Evolutionary conservation across 2,888 invertebrate genomes (phyloP), one percentile per base, ranked within the genome.

Genomic region (Cabera pusaria): DNA sequence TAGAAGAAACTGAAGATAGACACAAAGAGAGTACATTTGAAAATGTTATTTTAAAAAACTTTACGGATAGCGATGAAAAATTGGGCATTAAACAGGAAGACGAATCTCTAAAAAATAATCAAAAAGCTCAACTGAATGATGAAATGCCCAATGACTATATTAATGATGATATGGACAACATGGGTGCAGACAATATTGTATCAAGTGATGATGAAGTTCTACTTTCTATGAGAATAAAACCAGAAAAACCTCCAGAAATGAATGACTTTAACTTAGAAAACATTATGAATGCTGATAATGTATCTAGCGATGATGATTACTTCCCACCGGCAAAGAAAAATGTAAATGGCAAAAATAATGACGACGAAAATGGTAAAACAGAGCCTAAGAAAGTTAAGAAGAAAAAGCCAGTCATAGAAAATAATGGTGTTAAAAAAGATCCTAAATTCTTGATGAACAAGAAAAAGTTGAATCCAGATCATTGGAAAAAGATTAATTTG

Each of bases 401-500:
- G 31, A 42, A 42, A n/a, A 42, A 35, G 9, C 18, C 41, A 2
- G 18, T 18, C 1, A 5, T 17, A 1, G 28, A 42, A 3, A 32
- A 31, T 4, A 31, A 35, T 8, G 41, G 41, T 1, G 41, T 42
- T 6, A 42, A 35, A 14, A 42, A 42, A 7, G 41, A 42, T 8
- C 41, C 41, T 1, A 41, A 33, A 22, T 41, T 37, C 21, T 33
- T 38, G 40, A 45, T 16, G 49, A 48, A 21, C 55, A 60, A 38
- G 55, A 56, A 60, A 37, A 62, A 63, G 41, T 50, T 77, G 7
- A 72, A 78, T 44, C 56, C 64, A 2, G 68, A 62, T 8, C 64
- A 74, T 47, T 84, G 84, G 84, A 58, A 75, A 33, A 72, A 70
- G 11, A 62, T 61, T 20, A 65, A 58, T 37, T 49, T 84, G 32